Percentiles rank a stretch among this genome's conserved stretches.
Conservation (phyloP, 2,888 invertebrate species). For the Drosophila kuntzei region DNA sequence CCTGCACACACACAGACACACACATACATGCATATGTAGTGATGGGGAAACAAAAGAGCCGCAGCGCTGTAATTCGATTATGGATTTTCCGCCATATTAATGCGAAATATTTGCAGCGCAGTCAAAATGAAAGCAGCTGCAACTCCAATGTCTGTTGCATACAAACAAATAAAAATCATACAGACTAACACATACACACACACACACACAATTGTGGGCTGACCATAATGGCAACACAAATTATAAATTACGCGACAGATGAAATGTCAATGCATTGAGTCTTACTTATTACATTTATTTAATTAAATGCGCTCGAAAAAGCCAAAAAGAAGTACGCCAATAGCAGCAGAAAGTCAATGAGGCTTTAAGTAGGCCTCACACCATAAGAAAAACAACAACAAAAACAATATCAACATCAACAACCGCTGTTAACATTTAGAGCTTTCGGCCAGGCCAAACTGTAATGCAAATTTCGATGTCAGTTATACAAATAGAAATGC, state of each 20-base stretch:
- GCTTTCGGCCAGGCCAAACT: conserved; percentile 1
- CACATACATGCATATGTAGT: conserved; percentile 13
- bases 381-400: background rate
- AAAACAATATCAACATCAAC: background rate
- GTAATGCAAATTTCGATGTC: conserved; percentile 56
- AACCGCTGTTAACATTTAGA: conserved; percentile 8
- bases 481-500: conserved; percentile 79
- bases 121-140: conserved; percentile 54
- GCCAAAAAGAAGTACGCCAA: background rate
- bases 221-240: conserved; percentile 77
- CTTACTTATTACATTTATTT: conserved; percentile 79
- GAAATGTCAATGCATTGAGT: conserved; percentile 76
- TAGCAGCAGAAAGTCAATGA: conserved; percentile 3
- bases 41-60: conserved; percentile 76
- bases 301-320: conserved; percentile 64
- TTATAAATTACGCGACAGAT: conserved; percentile 81
- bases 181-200: conserved; percentile 20
- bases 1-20: conserved; percentile 11
- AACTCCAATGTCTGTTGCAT: conserved; percentile 36
- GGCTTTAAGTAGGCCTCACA: conserved; percentile 26
- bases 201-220: background rate
- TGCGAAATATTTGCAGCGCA: conserved; percentile 80
- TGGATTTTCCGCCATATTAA: conserved; percentile 82
- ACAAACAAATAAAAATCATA: conserved; percentile 34
- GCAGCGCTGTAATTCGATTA: conserved; percentile 79